A percentile compares a stretch with the other conserved stretches of the same genome.
Conservation (phyloP, 2,888 invertebrate genomes). For the Conus canariensis region DNA sequence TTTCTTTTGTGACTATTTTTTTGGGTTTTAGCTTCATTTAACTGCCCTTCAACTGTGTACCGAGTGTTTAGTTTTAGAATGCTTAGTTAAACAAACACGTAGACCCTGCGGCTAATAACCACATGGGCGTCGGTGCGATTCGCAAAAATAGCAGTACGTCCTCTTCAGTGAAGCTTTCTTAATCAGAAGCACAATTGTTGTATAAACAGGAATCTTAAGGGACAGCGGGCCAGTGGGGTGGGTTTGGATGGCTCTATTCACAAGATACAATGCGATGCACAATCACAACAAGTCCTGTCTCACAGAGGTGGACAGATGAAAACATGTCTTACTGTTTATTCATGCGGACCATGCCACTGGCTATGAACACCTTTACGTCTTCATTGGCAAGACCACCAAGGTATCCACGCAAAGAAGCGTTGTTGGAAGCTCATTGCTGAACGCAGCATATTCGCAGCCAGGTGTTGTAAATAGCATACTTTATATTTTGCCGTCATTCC, state of each 20-base stretch:
- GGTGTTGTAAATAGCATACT: no score
- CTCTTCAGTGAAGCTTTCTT: background rate
- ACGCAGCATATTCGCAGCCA: no score
- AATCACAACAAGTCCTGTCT: slow-evolving; percentile 22
- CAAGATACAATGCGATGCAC: background rate
- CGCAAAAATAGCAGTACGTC: background rate
- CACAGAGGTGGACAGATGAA: background rate
- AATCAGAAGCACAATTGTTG: slow-evolving; percentile 14
- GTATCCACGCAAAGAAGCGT: background rate
- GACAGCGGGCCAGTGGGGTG: background rate
- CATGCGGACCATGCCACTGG: background rate
- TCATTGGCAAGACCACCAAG: slow-evolving; percentile 9
- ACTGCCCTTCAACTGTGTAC: background rate
- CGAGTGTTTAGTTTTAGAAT: slow-evolving; percentile 31
- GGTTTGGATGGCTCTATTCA: background rate
- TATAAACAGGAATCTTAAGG: background rate
- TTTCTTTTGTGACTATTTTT: slow-evolving; percentile 13
- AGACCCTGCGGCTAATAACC: slow-evolving; percentile 2
- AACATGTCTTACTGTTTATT: background rate
- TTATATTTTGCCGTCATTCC: no score
- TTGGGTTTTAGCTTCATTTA: slow-evolving; percentile 25
- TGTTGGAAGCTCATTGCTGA: background rate
- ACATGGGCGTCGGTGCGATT: background rate
- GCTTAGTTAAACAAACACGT: slow-evolving; percentile 28
- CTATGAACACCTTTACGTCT: background rate